Base-by-base conservation (phyloP, 2,888 invertebrate genomes). In the Dilophus febrilis region DNA sequence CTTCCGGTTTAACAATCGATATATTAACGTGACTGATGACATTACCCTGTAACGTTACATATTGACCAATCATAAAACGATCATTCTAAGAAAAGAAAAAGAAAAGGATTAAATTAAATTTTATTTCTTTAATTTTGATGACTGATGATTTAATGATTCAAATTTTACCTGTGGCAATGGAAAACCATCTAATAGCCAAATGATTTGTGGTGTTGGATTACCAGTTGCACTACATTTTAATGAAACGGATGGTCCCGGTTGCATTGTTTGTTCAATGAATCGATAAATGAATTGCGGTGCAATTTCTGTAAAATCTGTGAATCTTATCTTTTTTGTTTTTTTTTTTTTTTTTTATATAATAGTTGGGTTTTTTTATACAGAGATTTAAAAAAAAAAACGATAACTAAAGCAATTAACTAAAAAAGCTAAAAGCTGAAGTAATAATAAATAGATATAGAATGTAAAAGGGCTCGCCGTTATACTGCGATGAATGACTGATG, bases 11-110 rank as follows among this genome's bases (percentile, higher is more conserved):
- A 38, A 86, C 77, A 36, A 78, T 73, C 48, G 83, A 82, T 53
- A 90, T 80, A 66, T 90, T 90, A 40, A 88, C 81, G 64, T 88
- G 87, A 52, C 86, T 86, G 54, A 88, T 85, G 36, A 88, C 87
- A 58, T 87, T 87, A 51, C 87, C 87, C 62, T 86, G 86, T 33
- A 86, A 72, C 3, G 87, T 88, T 38, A 88, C 87, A 62, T 88
- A 87, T 59, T 88, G 87, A 2, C 87, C 87, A 40, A 87, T 85
- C 55, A 87, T 75, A 54, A 86, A 84, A 53, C 88, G 66, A 51
- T 70, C 68, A 49, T 65, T 65, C 59, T 67, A 57, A 14, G 8
- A n/a, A 37, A 13, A 37, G 32, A 37, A 22, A 22, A 35, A 11
- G 4, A 19, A 22, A 35, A 22, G 16, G 8, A 33, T 33, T 16